Evolutionary conservation across 2,797 vertebrate genomes (phyloP), one percentile per base, ranked within the genome.

Genomic region (Orientallactaga sibirica): DNA sequence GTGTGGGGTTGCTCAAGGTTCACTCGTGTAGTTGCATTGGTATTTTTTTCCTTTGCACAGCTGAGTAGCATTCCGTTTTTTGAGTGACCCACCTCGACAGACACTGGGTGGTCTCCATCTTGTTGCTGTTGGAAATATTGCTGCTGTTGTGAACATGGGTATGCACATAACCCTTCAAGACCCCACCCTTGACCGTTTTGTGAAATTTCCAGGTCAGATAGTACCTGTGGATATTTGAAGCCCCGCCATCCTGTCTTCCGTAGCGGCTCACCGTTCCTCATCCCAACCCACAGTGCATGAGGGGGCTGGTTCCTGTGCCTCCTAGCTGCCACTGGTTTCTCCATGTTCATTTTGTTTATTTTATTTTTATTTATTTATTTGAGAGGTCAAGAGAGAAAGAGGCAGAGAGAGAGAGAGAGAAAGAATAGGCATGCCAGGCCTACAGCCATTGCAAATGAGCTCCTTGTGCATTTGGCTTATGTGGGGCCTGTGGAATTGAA

Each of bases 231-330:
- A 33, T n/a, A 15, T 70, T 70, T 33, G 12, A 33, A 4, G 29
- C 29, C 62, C 14, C 67, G 10, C 14, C 24, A 0, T 7, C 5
- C 20, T 62, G 37, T 67, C 37, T 58, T 55, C 79, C 14, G 3
- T 12, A 15, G 33, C 7, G 64, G 70, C 20, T 33, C 7, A 12
- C n/a, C 16, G 0, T 25, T 66, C 64, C 3, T n/a, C 41, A 4
- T n/a, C 62, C 52, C 77, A 3, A 3, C 64, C 77, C 20, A 0
- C 27, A 3, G 0, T 14, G 64, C 11, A 0, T 27, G 0, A 7
- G 2, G 2, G 7, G 3, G 55, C 6, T 8, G 0, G 1, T 12
- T 66, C 58, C 19, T 64, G 37, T 9, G 24, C 37, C 4, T 74
- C 61, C 43, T 92, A 0, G 20, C 15, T 6, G 1, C n/a, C 43